Percentiles rank a stretch among this genome's conserved stretches.
These are phyloP conservation scores for Parapristionchus giblindavisi DNA, from an alignment of 2,888 invertebrate genomes.

Conservation along the genomic window DNA sequence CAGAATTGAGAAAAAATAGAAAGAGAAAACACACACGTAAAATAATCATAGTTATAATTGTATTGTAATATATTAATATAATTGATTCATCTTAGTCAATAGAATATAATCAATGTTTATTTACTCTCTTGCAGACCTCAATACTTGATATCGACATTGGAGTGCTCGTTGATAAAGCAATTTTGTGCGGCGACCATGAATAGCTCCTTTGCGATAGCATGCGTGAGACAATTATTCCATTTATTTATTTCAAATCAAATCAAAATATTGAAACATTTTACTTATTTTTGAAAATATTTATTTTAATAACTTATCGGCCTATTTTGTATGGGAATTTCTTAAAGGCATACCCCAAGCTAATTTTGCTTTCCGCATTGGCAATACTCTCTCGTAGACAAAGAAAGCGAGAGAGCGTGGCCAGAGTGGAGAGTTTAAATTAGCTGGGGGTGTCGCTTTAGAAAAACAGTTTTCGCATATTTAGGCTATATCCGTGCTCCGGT, in stretches of 20 bases:
- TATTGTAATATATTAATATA: too few relatives aligned
- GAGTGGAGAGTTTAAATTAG: not conserved
- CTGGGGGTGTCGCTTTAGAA: not conserved
- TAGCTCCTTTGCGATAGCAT: conserved; percentile 14
- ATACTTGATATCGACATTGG: conserved; percentile 29
- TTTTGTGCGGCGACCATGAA: conserved; percentile 35
- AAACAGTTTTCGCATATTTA: not conserved
- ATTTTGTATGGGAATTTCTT: not conserved
- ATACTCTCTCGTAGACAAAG: not conserved
- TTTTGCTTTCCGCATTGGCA: too few relatives aligned
- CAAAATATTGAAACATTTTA: not conserved
- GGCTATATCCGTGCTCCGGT: conserved; percentile 22
- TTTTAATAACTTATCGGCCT: not conserved
- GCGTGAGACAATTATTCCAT: not conserved
- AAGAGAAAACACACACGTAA: too few relatives aligned
- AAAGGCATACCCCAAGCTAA: too few relatives aligned
- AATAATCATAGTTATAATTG: too few relatives aligned
- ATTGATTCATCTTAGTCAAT: too few relatives aligned
- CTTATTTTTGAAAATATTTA: not conserved
- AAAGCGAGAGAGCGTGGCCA: not conserved
- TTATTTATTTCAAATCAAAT: not conserved
- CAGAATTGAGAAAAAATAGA: too few relatives aligned
- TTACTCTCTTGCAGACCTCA: conserved; percentile 1
- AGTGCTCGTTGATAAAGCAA: conserved; percentile 27
- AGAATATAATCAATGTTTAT: not conserved